These are phyloP conservation scores for Aleiodes alternator DNA, from an alignment of 2,888 invertebrate genomes.

Conservation along the genomic window DNA sequence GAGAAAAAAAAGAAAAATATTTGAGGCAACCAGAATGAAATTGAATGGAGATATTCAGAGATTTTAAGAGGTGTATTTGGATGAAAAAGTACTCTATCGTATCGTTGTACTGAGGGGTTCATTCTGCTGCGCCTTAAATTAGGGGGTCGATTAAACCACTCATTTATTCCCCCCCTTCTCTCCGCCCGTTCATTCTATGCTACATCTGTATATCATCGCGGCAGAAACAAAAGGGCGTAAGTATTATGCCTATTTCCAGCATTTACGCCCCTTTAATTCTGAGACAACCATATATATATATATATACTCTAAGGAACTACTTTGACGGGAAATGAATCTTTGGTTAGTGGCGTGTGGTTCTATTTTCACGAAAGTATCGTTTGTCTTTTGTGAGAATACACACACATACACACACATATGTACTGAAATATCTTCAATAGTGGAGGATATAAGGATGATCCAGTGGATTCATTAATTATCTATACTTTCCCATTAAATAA, in stretches of 20 bases:
- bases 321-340: constrained; percentile 55
- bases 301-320: constrained; percentile 1
- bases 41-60: too few species aligned
- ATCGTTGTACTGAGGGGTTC: constrained; percentile 45
- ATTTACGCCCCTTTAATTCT: too few species aligned
- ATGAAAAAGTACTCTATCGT: constrained; percentile 46
- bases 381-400: constrained; percentile 44
- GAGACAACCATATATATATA: background rate
- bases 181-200: constrained; percentile 6
- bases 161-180: constrained; percentile 48
- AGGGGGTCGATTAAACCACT: constrained; percentile 58
- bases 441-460: too few species aligned
- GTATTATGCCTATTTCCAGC: too few species aligned
- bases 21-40: too few species aligned
- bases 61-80: background rate
- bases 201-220: too few species aligned
- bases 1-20: constrained; percentile 36
- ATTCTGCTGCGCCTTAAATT: constrained; percentile 53
- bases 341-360: constrained; percentile 48
- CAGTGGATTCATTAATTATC: too few species aligned
- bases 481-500: constrained; percentile 16
- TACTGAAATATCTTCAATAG: constrained; percentile 28
- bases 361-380: constrained; percentile 50
- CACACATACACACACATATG: constrained; percentile 20
- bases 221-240: too few species aligned